A percentile compares a stretch with the other conserved stretches of the same genome.
Conservation (phyloP, 2,113 vertebrate genomes). For the Istiophorus platypterus region DNA sequence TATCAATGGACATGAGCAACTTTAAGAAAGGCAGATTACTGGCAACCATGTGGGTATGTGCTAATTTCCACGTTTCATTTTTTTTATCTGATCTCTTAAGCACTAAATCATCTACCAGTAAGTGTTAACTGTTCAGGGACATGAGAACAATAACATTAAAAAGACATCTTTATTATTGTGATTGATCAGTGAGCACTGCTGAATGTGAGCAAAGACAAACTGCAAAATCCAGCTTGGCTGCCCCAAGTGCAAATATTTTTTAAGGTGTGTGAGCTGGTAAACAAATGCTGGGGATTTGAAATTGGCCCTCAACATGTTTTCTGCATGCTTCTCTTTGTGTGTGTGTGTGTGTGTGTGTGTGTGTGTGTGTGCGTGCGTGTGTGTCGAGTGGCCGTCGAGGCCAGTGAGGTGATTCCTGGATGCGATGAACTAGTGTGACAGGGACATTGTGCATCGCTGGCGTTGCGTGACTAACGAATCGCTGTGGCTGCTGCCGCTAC, state of each 20-base stretch:
- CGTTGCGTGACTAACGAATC: conserved; percentile 80
- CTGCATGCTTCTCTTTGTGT: too few relatives aligned
- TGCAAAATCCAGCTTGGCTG: conserved; percentile 3
- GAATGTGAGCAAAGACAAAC: neutral
- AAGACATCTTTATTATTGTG: neutral
- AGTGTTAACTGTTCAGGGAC: neutral
- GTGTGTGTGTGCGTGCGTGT: conserved; percentile 7
- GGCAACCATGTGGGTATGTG: conserved; percentile 10
- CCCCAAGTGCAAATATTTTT: neutral
- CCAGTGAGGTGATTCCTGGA: conserved; percentile 44
- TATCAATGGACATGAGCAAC: neutral
- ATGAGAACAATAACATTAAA: neutral
- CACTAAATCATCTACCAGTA: neutral
- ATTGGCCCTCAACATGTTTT: conserved; percentile 10
- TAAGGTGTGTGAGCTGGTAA: neutral
- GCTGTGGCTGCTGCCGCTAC: conserved; percentile 43
- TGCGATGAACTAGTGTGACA: conserved; percentile 73
- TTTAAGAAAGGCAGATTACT: conserved; percentile 8
- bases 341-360: conserved; percentile 2
- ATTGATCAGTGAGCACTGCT: neutral
- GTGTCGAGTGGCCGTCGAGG: conserved; percentile 13
- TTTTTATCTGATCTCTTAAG: neutral
- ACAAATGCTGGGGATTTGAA: neutral
- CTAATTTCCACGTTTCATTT: neutral
- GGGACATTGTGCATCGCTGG: conserved; percentile 74